Evolutionary conservation across 2,797 vertebrate species (phyloP), one percentile per base, ranked within the genome.

Genomic region (Salarias fasciatus): DNA sequence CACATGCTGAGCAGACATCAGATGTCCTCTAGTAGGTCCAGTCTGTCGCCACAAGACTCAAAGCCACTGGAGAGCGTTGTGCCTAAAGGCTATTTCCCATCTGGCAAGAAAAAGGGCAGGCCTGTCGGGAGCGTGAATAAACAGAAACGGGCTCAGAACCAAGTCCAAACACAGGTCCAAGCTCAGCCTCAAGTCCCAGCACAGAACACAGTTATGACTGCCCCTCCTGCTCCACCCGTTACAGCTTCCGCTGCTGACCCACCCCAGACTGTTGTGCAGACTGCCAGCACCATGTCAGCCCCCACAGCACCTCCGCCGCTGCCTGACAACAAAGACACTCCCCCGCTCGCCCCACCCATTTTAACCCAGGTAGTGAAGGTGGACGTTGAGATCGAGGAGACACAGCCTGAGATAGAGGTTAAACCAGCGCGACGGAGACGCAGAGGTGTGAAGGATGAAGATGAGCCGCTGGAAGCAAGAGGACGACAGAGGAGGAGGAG

Each of bases 121-220:
- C 98, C 98, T 0, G 97, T 99, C 5, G 98, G 97, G 53, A 99
- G 98, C 0, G 97, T 99, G 60, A 99, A 99, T 85, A 99, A 99
- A 86, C 96, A 98, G 72, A 99, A 98, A 82, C 95, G 97, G 59
- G 91, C 92, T 28, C 93, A 93, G 78, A 91, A 63, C 79, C 91
- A 85, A 91, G 80, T 7, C 84, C 92, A 44, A 86, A 72, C 63
- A 75, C 91, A 48, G 85, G 52, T 51, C 1, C 80, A 67, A 42
- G 40, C 8, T 15, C 43, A 8, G 53, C 2, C 80, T 53, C 87
- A 77, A 76, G 55, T 24, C 18, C 85, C 65, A 43, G 62, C 59
- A 15, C 88, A 79, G 58, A 87, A 41, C 77, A 28, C 70, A 33
- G 53, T 49, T 81, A 0, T 81, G n/a, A 78, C 66, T 52, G 36